Base-by-base conservation (phyloP, 2,113 vertebrate genomes). In the Gallinago media region DNA sequence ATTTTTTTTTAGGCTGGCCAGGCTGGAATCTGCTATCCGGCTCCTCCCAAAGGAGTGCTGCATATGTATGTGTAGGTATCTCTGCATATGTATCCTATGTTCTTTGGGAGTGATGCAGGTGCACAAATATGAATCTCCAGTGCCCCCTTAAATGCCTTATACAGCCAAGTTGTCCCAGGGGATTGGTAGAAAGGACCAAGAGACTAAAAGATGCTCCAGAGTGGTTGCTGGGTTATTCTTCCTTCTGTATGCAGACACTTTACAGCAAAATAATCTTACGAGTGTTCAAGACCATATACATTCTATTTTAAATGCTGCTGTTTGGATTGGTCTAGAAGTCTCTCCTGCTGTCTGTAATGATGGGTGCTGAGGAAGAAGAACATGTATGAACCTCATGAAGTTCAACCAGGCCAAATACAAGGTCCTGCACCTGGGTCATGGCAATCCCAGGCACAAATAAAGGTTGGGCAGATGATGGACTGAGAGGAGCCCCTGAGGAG, bases 61-160 rank as follows among this genome's bases (percentile, higher is more conserved):
- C 13, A 3, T 49, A 12, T 3, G 1, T 22, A 12, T 3, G 1
- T 22, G 25, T 22, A 15, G 3, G 40, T 15, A 42, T 66, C 59
- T 14, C 29, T 68, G 42, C 20, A 8, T 29, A 9, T 15, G 11
- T 42, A 67, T 40, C 18, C 25, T 0, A 0, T 65, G 11, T 52
- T 85, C 38, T 61, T 34, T 54, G 40, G 15, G 49, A 68, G 21
- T 1, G 20, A 55, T 47, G 49, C 38, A 91, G 63, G 34, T 74
- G 32, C 47, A 61, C 11, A 44, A 71, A 65, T 9, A n/a, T 6
- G 61, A 55, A 38, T 49, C 22, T 71, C 26, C 44, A 25, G 26
- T 21, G 44, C 54, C 18, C 12, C 63, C 29, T 88, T 77, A 80
- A 94, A 50, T 34, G 42, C 10, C 13, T 65, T 34, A 44, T 25